Base-by-base conservation (phyloP, 92 coral and sea anemone genomes). In the Parazoanthus atlanticus region DNA sequence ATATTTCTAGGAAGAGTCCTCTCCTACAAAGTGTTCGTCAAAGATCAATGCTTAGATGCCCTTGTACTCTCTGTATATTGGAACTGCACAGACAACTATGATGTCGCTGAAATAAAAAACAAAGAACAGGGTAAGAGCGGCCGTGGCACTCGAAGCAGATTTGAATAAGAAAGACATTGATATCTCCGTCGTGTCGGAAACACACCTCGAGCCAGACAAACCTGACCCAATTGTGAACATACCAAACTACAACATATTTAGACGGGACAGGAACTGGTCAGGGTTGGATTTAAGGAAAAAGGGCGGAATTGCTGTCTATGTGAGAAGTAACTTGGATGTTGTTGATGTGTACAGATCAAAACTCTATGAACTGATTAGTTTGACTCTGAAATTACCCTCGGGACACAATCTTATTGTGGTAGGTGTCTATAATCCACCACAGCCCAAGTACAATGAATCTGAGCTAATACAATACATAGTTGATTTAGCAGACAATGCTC, bases 281-380 rank as follows among this genome's bases (percentile, higher is more conserved):
- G 86, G 85, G 16, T 16, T 74, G 38, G 92, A 89, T 71, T 77
- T 19, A 28, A 76, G 94, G 73, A 38, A 79, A 13, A 90, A 75
- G 16, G 93, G 94, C 71, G 89, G 90, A 25, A 81, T 90, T 66
- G 93, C 94, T 82, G 86, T 87, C 31, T 88, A 86, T 78, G 86
- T 56, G 33, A 87, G 94, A 40, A 90, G 90, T 78, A 90, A 92
- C 85, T 75, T 87, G 46, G 67, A 76, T 19, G 86, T 88, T 64
- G 56, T 88, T 52, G 82, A 88, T 78, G 88, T 85, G 6, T 88
- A 90, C 76, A 85, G 90, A 65, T 78, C 95, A 82, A 84, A 81
- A 26, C 69, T 83, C 9, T 93, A 88, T 77, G 93, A 93, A 90
- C 84, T 93, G 64, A 65, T 89, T 5, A 54, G 80, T 82, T 38